Evolutionary conservation across 2,888 invertebrate genomes (phyloP).

Genomic region (Amiota communis): DNA sequence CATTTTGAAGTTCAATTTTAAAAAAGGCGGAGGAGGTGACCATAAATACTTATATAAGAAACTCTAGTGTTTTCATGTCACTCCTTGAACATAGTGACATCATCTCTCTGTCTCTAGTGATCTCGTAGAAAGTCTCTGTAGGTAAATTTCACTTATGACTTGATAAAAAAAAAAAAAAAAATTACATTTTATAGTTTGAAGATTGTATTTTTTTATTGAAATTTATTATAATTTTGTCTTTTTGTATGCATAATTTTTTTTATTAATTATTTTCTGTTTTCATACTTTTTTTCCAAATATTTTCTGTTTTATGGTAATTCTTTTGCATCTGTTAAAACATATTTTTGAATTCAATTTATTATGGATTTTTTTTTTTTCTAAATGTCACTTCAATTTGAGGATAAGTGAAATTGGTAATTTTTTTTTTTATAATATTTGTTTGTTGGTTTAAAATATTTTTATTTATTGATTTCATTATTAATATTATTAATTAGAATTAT

Average conservation of each 20-base stretch:
- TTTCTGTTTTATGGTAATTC: slow-evolving; percentile 48
- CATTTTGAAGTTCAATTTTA: no score
- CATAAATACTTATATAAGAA: no score
- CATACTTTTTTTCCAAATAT: slow-evolving; percentile 49
- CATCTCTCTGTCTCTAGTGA: no score
- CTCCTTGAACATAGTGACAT: no score
- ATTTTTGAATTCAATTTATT: slow-evolving; percentile 1
- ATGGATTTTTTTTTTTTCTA: slow-evolving; percentile 27
- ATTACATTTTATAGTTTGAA: slow-evolving; percentile 29
- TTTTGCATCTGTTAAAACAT: slow-evolving; percentile 34
- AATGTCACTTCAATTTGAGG: slow-evolving; percentile 38
- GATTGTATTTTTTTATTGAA: slow-evolving; percentile 33
- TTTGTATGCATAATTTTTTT: slow-evolving; percentile 35
- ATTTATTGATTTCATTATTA: no score
- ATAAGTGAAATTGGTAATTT: neutral
- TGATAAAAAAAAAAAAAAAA: slow-evolving; percentile 7
- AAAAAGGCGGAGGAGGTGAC: no score
- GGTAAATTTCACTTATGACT: no score
- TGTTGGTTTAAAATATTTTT: neutral
- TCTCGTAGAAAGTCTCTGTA: no score
- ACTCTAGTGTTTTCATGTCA: no score
- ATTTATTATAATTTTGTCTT: slow-evolving; percentile 38
- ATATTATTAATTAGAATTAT: neutral
- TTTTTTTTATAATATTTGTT: neutral
- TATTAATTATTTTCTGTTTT: slow-evolving; percentile 37